Evolutionary conservation across 2,797 vertebrate species (phyloP).

Genomic region (Phataginus tricuspis): DNA sequence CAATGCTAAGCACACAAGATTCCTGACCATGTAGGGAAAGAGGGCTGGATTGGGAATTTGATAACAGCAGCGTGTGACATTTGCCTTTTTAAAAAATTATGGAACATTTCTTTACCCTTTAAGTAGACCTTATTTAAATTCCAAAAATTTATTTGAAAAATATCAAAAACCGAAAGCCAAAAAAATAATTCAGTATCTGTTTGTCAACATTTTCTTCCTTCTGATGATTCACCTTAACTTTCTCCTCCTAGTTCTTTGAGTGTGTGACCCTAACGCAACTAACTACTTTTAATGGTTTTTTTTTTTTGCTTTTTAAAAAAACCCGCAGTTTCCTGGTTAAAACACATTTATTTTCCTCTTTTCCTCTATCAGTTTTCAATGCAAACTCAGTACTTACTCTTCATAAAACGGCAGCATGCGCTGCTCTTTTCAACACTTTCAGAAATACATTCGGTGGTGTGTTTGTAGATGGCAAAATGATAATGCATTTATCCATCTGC

Average conservation of each 20-base stretch:
- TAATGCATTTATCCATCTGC: slow-evolving; percentile 66
- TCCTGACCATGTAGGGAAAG: not conserved
- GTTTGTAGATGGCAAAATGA: slow-evolving; percentile 46
- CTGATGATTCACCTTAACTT: slow-evolving; percentile 75
- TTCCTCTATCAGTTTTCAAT: not conserved
- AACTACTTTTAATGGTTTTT: slow-evolving; percentile 63
- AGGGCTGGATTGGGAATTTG: not conserved
- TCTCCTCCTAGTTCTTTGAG: slow-evolving; percentile 78
- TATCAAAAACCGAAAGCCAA: not conserved
- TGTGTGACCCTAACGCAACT: slow-evolving; percentile 76
- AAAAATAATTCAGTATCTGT: not conserved
- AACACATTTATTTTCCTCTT: slow-evolving; percentile 51
- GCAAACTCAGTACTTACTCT: slow-evolving; percentile 11
- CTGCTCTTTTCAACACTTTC: slow-evolving; percentile 28
- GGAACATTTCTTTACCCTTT: slow-evolving; percentile 63
- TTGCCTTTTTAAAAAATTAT: slow-evolving; percentile 8
- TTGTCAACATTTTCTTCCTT: slow-evolving; percentile 57
- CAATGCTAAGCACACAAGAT: not conserved
- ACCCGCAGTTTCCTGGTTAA: slow-evolving; percentile 59
- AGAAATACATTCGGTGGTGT: slow-evolving; percentile 22
- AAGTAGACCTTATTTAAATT: slow-evolving; percentile 61
- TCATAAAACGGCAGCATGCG: slow-evolving; percentile 64
- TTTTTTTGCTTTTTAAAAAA: not conserved
- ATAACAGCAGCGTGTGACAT: slow-evolving; percentile 32
- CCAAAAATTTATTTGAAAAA: slow-evolving; percentile 62